Evolutionary conservation across 2,888 invertebrate species (phyloP).

Genomic region (Nezara viridula): DNA sequence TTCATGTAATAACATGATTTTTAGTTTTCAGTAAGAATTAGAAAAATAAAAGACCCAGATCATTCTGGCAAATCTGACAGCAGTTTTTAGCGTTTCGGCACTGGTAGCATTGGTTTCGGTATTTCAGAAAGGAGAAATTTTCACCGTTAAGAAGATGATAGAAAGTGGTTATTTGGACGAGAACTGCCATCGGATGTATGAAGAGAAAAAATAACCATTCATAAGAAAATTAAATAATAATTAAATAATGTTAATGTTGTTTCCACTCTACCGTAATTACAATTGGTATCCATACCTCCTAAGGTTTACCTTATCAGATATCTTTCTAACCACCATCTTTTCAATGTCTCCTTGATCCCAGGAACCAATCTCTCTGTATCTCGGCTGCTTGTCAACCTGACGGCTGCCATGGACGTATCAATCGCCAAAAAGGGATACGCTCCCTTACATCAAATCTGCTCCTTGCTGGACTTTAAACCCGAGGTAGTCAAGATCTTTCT

Average conservation of each 20-base stretch:
- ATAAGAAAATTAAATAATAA: not conserved
- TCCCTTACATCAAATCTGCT: not conserved
- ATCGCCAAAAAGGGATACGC: not conserved
- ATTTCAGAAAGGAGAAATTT: not conserved
- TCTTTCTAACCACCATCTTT: not conserved
- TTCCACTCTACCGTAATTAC: not conserved
- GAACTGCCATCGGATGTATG: not conserved
- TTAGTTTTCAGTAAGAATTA: conserved; percentile 18
- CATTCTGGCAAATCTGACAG: not conserved
- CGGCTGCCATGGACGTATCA: not conserved
- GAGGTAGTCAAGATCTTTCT: not conserved
- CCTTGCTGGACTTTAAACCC: not conserved
- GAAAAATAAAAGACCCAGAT: not conserved
- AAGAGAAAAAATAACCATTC: not conserved
- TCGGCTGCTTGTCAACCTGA: not conserved
- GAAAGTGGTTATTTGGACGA: not conserved
- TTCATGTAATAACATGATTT: not conserved
- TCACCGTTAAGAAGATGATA: not conserved
- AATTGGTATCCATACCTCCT: not conserved
- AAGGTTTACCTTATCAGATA: not conserved
- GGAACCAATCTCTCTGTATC: not conserved
- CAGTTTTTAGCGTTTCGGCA: not conserved
- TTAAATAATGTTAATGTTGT: not conserved
- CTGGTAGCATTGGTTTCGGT: not conserved
- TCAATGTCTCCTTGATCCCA: not conserved